Evolutionary conservation across 2,113 vertebrate genomes (phyloP), one percentile per base, ranked within the genome.

Genomic region (Rallus limicola): DNA sequence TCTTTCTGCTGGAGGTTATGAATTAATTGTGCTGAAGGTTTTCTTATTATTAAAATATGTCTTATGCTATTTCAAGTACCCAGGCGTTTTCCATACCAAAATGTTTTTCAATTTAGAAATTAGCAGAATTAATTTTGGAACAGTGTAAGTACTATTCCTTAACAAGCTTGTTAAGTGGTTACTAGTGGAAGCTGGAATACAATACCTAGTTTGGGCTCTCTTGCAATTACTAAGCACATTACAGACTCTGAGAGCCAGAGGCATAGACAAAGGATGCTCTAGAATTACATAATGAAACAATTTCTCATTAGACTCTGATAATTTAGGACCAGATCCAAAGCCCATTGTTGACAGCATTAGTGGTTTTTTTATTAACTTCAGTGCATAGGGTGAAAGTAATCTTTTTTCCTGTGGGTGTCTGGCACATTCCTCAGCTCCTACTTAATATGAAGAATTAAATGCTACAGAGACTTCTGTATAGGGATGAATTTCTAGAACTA

Each of bases 281-380:
- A 40, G 62, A 71, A 69, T 84, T 94, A 67, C 44, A 82, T 72
- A 85, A 82, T 55, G 15, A 60, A 94, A 48, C 53, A 84, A 53
- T 59, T 81, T 25, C 80, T 92, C 46, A 72, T 90, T 90, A 82
- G 52, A n/a, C 52, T 50, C 36, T 62, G 60, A 53, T 82, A 62
- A 93, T 85, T 94, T 85, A 90, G 64, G 79, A 74, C n/a, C 28
- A 28, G 23, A 56, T 83, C 58, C 77, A 91, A 82, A 95, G 20
- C 13, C 48, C 14, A 11, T 15, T 92, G 77, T 55, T 84, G 64
- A 36, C 29, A 90, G 34, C 17, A 29, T 85, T 53, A 76, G 84
- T 88, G 56, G 48, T 10, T 23, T 71, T 92, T 96, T 94, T 83
- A 78, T 75, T 94, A 44, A 59, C 18, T 77, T 84, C 44, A 74